These are phyloP conservation scores for Alces alces DNA, from an alignment of 2,113 vertebrate genomes.

Conservation along the genomic window DNA sequence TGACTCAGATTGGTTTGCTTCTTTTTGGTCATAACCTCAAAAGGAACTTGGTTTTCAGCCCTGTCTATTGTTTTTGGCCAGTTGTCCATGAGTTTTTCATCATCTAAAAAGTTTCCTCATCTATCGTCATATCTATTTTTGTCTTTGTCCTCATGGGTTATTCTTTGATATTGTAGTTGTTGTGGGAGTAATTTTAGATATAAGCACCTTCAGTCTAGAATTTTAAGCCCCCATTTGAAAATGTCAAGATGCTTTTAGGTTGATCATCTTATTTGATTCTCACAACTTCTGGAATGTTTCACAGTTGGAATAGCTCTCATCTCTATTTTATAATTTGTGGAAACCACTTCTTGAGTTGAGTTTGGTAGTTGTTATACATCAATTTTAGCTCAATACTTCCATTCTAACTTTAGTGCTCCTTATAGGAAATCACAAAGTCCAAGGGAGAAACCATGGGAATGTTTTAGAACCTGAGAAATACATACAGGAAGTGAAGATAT, in stretches of 20 bases:
- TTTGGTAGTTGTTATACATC: background rate
- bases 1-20: background rate
- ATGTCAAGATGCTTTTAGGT: background rate
- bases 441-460: background rate
- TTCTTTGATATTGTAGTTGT: background rate
- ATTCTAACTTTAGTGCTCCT: background rate
- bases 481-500: background rate
- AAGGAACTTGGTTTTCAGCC: background rate
- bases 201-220: background rate
- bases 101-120: background rate
- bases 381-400: background rate
- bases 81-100: background rate
- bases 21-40: background rate
- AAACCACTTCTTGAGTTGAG: background rate
- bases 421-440: background rate
- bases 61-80: background rate
- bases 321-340: background rate
- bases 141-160: background rate
- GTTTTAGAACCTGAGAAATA: background rate
- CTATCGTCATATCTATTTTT: background rate
- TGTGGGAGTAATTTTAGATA: background rate
- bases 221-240: background rate
- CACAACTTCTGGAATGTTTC: background rate
- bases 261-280: background rate
- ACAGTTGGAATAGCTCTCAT: background rate